Evolutionary conservation across 2,113 vertebrate species (phyloP).

Genomic region (Chelonoidis abingdonii): DNA sequence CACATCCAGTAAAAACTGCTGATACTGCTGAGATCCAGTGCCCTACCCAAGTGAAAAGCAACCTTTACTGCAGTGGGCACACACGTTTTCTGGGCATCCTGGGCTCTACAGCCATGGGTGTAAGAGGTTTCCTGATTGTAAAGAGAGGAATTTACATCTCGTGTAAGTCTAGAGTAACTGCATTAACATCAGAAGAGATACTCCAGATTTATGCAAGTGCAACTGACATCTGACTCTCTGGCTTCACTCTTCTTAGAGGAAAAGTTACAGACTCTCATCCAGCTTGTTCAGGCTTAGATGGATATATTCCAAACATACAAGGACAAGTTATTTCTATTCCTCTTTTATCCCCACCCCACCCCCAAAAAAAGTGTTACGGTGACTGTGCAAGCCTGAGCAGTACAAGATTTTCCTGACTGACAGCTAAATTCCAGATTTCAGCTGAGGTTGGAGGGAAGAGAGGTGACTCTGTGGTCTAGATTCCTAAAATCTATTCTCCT

Average conservation of each 20-base stretch:
- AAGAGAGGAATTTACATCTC: neutral
- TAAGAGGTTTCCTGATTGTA: neutral
- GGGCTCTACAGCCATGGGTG: neutral
- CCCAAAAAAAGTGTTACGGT: neutral
- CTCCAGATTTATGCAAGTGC: neutral
- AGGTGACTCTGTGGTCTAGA: neutral
- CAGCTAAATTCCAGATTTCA: neutral
- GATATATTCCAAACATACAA: neutral
- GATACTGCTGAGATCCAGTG: neutral
- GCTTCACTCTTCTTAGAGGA: neutral
- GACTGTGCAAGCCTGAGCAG: neutral
- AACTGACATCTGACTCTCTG: neutral
- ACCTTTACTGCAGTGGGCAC: neutral
- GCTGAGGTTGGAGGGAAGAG: neutral
- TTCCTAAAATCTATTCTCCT: neutral
- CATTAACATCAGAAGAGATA: neutral
- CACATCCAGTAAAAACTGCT: neutral
- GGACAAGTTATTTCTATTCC: neutral
- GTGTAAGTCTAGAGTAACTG: neutral
- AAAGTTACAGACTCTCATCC: neutral
- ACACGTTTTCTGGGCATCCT: neutral
- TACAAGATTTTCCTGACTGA: neutral
- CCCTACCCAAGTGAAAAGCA: rapidly evolving
- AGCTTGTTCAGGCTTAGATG: neutral
- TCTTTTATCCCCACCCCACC: neutral